phyloP scores from a whole-genome alignment of 2,113 vertebrate species.

The Megalops atlanticus region DNA sequence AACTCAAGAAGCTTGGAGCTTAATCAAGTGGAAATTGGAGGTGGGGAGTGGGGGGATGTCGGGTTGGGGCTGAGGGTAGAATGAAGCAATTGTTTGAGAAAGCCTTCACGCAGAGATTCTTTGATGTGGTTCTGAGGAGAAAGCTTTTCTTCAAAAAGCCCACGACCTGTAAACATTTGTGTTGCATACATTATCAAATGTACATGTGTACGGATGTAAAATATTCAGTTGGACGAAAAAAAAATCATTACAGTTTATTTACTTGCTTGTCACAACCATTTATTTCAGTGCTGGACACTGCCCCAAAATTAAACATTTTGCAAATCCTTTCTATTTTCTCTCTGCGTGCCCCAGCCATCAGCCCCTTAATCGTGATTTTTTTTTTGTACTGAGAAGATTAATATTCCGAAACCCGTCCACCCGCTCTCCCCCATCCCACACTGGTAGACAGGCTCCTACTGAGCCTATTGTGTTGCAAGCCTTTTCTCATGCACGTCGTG shows the following conservation, averaged over 20 bases:
- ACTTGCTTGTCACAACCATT: not conserved
- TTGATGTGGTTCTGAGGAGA: slow-evolving; percentile 68
- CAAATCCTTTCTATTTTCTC: not conserved
- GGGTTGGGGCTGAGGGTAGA: slow-evolving; percentile 64
- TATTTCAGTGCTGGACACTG: not conserved
- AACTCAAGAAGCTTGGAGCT: slow-evolving; percentile 67
- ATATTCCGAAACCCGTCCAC: slow-evolving; percentile 52
- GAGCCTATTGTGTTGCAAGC: slow-evolving; percentile 65
- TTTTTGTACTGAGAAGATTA: slow-evolving; percentile 40
- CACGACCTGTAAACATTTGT: slow-evolving; percentile 54
- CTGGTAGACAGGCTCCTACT: slow-evolving; percentile 67
- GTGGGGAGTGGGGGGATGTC: slow-evolving; percentile 52
- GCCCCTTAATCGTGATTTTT: slow-evolving; percentile 6
- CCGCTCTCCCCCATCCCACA: slow-evolving; percentile 48
- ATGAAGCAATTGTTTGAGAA: slow-evolving; percentile 73
- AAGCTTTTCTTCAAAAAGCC: slow-evolving; percentile 18
- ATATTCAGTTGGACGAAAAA: too few species aligned
- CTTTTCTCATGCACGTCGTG: slow-evolving; percentile 20
- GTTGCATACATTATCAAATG: slow-evolving; percentile 60
- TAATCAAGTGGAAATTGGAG: slow-evolving; percentile 78
- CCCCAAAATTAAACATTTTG: not conserved
- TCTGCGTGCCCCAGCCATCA: not conserved
- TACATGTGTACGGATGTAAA: not conserved
- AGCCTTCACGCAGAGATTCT: slow-evolving; percentile 66
- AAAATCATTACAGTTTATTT: not conserved